phyloP scores from a whole-genome alignment of 2,113 vertebrate genomes.

The Bufo gargarizans region DNA sequence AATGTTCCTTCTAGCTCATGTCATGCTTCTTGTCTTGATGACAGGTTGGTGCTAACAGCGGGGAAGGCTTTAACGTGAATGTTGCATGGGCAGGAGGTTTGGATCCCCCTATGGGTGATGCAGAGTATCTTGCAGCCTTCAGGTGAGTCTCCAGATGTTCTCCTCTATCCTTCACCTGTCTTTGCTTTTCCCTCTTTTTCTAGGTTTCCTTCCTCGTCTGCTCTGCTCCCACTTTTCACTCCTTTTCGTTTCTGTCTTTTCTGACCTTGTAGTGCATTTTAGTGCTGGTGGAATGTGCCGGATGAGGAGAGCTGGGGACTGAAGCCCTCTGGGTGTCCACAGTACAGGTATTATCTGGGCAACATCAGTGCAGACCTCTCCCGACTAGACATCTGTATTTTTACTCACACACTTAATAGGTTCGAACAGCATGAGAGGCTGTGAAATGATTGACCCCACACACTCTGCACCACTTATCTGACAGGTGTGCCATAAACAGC shows the following conservation, averaged over 20 bases:
- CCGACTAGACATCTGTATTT: background rate
- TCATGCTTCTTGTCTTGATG: slow-evolving; percentile 11
- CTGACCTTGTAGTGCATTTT: slow-evolving; percentile 59
- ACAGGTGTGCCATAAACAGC: slow-evolving; percentile 1
- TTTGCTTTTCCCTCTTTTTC: slow-evolving; percentile 7
- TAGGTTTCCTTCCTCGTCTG: slow-evolving; percentile 26
- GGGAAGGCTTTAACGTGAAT: slow-evolving; percentile 90
- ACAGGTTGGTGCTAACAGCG: slow-evolving; percentile 84
- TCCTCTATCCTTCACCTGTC: background rate
- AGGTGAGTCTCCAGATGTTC: slow-evolving; percentile 70
- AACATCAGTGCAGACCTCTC: slow-evolving; percentile 37
- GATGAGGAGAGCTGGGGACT: slow-evolving; percentile 59
- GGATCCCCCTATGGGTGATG: slow-evolving; percentile 89
- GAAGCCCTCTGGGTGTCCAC: slow-evolving; percentile 56
- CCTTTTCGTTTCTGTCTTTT: slow-evolving; percentile 60
- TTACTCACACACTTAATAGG: slow-evolving; percentile 1
- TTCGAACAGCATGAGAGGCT: background rate
- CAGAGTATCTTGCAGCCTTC: slow-evolving; percentile 94
- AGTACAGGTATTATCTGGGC: slow-evolving; percentile 57
- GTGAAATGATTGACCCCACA: background rate
- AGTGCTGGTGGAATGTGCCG: slow-evolving; percentile 56
- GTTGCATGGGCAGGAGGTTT: slow-evolving; percentile 89
- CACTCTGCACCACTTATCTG: background rate
- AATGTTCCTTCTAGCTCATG: no score
- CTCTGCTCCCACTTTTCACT: slow-evolving; percentile 55